These are phyloP conservation scores for Ploceus nigricollis DNA, from an alignment of 2,113 vertebrate genomes.

Conservation along the genomic window DNA sequence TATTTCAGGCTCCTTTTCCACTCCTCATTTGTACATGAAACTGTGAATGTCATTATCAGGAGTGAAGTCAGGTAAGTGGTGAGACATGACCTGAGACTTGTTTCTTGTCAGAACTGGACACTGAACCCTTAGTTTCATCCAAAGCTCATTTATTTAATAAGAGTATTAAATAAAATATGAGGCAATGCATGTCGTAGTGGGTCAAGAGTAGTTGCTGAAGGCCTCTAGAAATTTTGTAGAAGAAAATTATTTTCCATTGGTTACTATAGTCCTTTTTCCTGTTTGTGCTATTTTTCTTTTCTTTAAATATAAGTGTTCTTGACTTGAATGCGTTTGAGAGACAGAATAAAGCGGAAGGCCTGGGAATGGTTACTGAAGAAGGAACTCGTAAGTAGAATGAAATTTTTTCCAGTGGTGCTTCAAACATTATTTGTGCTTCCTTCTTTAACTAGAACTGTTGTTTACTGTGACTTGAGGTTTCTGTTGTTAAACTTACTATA, in stretches of 20 bases:
- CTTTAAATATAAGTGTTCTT: slow-evolving; percentile 81
- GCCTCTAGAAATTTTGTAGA: background rate
- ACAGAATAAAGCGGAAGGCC: slow-evolving; percentile 98
- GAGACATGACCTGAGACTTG: background rate
- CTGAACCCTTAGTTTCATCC: background rate
- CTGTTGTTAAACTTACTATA: background rate
- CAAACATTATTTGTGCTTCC: background rate
- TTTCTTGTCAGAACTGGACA: background rate
- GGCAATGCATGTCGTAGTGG: background rate
- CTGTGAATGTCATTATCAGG: background rate
- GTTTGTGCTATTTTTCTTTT: background rate
- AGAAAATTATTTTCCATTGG: background rate
- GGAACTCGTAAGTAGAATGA: slow-evolving; percentile 90
- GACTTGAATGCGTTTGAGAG: slow-evolving; percentile 98
- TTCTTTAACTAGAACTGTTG: slow-evolving; percentile 1
- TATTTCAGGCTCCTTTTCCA: background rate
- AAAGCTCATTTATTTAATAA: background rate
- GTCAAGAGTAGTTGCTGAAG: background rate
- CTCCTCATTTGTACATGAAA: background rate
- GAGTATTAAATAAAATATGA: background rate
- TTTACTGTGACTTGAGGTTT: background rate
- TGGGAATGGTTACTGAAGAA: slow-evolving; percentile 99
- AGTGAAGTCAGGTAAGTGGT: background rate
- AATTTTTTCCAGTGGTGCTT: slow-evolving; percentile 19
- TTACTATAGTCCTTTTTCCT: slow-evolving; percentile 6